phyloP scores from a whole-genome alignment of 2,113 vertebrate genomes.

The Pelusios castaneus region DNA sequence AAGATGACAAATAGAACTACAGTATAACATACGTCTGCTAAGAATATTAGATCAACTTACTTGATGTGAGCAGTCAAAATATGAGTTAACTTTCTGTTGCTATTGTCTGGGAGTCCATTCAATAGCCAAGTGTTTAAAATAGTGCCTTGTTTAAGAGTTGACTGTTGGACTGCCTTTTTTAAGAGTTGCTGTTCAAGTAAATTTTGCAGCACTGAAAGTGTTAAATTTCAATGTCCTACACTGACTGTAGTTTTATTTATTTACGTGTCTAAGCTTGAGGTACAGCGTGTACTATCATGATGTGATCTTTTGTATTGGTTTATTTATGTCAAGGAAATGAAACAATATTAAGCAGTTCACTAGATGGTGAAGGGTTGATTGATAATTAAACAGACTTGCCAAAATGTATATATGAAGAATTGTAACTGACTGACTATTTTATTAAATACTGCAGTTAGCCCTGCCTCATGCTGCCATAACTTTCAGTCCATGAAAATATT shows the following conservation, averaged over 20 bases:
- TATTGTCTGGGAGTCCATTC: neutral
- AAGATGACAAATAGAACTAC: neutral
- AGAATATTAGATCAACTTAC: neutral
- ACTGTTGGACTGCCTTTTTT: neutral
- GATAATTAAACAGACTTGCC: neutral
- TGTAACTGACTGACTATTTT: neutral
- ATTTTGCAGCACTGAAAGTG: constrained; percentile 22
- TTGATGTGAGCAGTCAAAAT: neutral
- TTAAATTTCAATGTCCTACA: constrained; percentile 45
- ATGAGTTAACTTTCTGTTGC: neutral
- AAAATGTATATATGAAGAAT: neutral
- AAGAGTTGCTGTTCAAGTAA: constrained; percentile 40
- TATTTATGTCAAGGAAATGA: constrained; percentile 65
- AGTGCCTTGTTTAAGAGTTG: neutral
- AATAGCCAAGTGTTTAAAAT: neutral
- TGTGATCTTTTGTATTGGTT: constrained; percentile 52
- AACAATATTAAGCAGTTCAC: constrained; percentile 10
- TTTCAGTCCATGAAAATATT: neutral
- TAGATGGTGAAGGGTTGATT: neutral
- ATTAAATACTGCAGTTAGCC: neutral
- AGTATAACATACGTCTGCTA: neutral
- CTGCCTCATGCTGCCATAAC: neutral
- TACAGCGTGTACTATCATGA: constrained; percentile 50
- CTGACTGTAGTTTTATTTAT: constrained; percentile 46
- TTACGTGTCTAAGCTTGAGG: constrained; percentile 40